Conservation (phyloP, 1,140 invertebrate species). For the Helicoverpa armigera region DNA sequence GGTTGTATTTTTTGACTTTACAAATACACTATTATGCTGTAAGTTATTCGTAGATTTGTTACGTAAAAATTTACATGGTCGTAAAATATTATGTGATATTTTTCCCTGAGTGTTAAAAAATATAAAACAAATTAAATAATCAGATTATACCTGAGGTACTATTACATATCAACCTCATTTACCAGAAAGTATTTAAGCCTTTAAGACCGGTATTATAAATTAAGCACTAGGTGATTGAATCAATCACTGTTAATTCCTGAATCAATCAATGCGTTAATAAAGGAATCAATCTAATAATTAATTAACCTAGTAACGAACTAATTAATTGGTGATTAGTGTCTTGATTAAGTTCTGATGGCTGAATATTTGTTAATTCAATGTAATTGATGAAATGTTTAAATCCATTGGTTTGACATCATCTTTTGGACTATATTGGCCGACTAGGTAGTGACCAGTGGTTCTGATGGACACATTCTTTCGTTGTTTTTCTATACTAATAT, state of each 20-base stretch:
- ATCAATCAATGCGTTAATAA: conserved; percentile 13
- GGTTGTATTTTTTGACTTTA: conserved; percentile 18
- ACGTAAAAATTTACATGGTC: neutral
- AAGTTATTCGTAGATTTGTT: conserved; percentile 8
- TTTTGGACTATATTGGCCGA: no score
- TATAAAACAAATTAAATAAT: no score
- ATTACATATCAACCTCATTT: no score
- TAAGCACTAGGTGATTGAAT: neutral
- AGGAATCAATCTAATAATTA: conserved; percentile 3
- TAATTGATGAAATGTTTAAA: neutral
- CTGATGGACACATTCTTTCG: no score
- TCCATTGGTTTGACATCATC: no score
- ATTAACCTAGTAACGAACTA: neutral
- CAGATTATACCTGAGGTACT: no score
- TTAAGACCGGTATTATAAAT: neutral
- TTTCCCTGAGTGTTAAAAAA: no score
- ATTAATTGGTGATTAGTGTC: conserved; percentile 6
- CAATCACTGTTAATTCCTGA: conserved; percentile 5
- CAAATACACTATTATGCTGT: conserved; percentile 1
- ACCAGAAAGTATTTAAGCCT: neutral
- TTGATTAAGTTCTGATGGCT: neutral
- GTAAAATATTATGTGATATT: neutral
- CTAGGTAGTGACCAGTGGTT: no score
- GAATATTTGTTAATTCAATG: neutral
- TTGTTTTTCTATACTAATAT: no score